phyloP scores from a whole-genome alignment of 2,113 vertebrate genomes.

The Cyanoramphus novaezelandiae region DNA sequence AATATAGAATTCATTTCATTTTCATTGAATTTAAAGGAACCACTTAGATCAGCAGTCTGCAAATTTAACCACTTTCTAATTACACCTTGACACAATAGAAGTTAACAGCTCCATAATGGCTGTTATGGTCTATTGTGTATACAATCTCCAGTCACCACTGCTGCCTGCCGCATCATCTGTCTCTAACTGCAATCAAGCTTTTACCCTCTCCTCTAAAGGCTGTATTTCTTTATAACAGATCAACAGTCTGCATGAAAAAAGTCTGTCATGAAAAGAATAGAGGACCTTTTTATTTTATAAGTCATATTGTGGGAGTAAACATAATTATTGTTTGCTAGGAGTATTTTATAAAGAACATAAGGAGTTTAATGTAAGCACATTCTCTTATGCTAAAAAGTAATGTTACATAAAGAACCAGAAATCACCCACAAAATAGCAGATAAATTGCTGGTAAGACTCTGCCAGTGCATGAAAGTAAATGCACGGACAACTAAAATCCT shows the following conservation, averaged over 20 bases:
- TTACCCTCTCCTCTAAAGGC: not conserved
- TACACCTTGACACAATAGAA: not conserved
- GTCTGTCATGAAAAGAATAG: not conserved
- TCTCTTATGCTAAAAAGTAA: conserved; percentile 2
- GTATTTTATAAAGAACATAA: not conserved
- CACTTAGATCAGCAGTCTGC: not conserved
- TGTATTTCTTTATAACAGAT: not conserved
- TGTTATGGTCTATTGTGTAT: not conserved
- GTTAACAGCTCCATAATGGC: not conserved
- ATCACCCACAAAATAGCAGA: not conserved
- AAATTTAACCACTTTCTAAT: not conserved
- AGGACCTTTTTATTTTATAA: not conserved
- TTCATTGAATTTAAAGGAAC: conserved; percentile 26
- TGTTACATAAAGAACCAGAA: not conserved
- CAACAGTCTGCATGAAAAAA: conserved; percentile 6
- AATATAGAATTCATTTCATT: not conserved
- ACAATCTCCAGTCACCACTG: not conserved
- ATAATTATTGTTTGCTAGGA: not conserved
- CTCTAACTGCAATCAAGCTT: not conserved
- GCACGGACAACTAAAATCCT: not conserved
- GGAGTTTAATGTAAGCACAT: not conserved
- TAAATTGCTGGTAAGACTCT: not conserved
- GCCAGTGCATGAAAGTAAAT: not conserved
- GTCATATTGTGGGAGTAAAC: not conserved
- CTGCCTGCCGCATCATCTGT: not conserved